Evolutionary conservation across 1,140 invertebrate genomes (phyloP), one percentile per base, ranked within the genome.

Genomic region (Magallana angulata): DNA sequence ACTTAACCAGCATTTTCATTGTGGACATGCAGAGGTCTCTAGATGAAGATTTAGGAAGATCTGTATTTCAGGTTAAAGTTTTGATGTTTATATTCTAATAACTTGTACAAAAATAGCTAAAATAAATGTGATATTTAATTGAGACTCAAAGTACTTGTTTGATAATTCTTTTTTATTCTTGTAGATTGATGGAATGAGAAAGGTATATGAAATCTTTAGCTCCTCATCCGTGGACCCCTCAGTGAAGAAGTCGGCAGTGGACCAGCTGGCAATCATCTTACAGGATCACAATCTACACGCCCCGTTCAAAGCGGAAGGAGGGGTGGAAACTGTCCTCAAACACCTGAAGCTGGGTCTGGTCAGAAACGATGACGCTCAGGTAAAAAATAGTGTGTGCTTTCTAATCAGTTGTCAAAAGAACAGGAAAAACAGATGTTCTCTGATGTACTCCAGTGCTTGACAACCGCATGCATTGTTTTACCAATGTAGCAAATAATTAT

Each of bases 181-280:
- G 5, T 85, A 94, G 94, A 89, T 88, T 80, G 92, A 93, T 85
- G 92, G 91, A 18, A 64, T 94, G 82, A 90, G 90, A 62, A 94
- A 94, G 87, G 93, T 94, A 1, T 93, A 92, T 91, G 91, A 93
- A 9, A 94, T 94, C 18, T 94, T 94, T 89, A 91, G 87, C 57
- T 93, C 93, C 8, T 81, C 88, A 7, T 92, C 92, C 68, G 92
- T 94, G 3, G 94, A 94, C 48, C 91, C 91, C 14, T 89, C 89
- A 24, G 93, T 94, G 4, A 94, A 92, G 86, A 93, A 94, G 76
- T 94, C 94, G 1, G 93, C 94, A 57, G 91, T 91, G 5, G 94
- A 94, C 60, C 94, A 94, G 86, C 87, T 94, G 36, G 92, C 93
- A 60, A 92, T 94, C 58, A 94, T 94, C 84, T 68, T 94, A 85